Percentiles rank a stretch among this genome's conserved stretches.
Evolutionary conservation across 2,888 invertebrate species (phyloP).

Genomic region (Parascotia fuliginaria): DNA sequence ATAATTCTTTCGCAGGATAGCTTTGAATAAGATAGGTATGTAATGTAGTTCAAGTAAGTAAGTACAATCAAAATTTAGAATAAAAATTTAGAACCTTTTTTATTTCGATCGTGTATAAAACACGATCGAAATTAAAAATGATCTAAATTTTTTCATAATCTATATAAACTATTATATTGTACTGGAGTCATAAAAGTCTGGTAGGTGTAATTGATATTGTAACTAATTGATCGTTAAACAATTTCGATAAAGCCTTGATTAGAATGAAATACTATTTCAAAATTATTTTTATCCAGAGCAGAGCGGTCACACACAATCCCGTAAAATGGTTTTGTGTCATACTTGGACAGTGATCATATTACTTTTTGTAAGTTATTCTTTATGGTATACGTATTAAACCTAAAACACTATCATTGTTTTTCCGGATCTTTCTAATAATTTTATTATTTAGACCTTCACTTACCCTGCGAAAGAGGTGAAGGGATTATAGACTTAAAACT

Average conservation of each 20-base stretch:
- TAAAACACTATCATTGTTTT: no score
- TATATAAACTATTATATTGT: neutral
- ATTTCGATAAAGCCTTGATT: slow-evolving; percentile 10
- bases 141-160: neutral
- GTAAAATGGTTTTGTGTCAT: slow-evolving; percentile 22
- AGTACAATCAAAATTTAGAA: no score
- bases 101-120: no score
- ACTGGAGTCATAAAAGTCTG: slow-evolving; percentile 17
- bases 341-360: slow-evolving; percentile 28
- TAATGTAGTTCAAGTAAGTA: no score
- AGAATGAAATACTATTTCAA: neutral
- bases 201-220: slow-evolving; percentile 12
- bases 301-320: slow-evolving; percentile 9
- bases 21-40: neutral
- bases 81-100: no score
- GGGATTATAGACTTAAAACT: no score
- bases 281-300: slow-evolving; percentile 13
- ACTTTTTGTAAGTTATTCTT: slow-evolving; percentile 32
- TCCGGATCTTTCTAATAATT: no score
- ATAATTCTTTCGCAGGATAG: slow-evolving; percentile 75
- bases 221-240: slow-evolving; percentile 21
- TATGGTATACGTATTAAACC: no score
- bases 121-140: no score
- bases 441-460: no score
- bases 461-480: no score